Evolutionary conservation across 92 coral and sea anemone genomes (phyloP), one percentile per base, ranked within the genome.

Genomic region (Parazoanthus swiftii): DNA sequence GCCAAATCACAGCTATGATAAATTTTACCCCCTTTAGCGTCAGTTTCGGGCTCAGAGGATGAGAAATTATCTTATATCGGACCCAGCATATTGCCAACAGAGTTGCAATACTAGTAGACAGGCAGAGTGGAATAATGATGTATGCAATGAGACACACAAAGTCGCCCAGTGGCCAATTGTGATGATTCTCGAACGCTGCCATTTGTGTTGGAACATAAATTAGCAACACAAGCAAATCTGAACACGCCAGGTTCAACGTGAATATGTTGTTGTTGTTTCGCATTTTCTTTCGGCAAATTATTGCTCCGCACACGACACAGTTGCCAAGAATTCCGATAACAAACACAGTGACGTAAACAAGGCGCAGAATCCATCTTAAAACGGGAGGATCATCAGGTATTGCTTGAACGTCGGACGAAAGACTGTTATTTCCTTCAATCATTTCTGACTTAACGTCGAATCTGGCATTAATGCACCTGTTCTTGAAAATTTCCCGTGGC

Each of bases 111-210:
- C 98, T 94, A 29, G 96, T 89, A 8, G 98, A 91, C 48, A 96
- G 88, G 85, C 98, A 94, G 1, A 96, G 93, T 14, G 98, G 98
- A 70, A 96, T 95, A 44, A 91, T 91, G 20, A 91, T 91, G 26
- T 96, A 96, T 6, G 95, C 95, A 8, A 96, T 89, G 51, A 91
- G 95, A 42, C 98, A 96, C 54, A 93, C 91, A 58, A 91, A 90
- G 89, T 94, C 91, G 10, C 98, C 98, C 37, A 96, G 71, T 5
- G 96, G 95, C 98, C 98, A 96, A 90, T 93, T 96, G 87, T 96
- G 98, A 13, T 91, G 82, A 81, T 96, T 96, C 77, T 96, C 98
- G 65, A 94, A 96, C 29, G 98, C 98, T 15, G 98, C 96, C 96
- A 94, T 91, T 89, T 96, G 98, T 23, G 98, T 90, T 14, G 98